Base-by-base conservation (phyloP, 2,888 invertebrate genomes). In the Diploptera punctata region DNA sequence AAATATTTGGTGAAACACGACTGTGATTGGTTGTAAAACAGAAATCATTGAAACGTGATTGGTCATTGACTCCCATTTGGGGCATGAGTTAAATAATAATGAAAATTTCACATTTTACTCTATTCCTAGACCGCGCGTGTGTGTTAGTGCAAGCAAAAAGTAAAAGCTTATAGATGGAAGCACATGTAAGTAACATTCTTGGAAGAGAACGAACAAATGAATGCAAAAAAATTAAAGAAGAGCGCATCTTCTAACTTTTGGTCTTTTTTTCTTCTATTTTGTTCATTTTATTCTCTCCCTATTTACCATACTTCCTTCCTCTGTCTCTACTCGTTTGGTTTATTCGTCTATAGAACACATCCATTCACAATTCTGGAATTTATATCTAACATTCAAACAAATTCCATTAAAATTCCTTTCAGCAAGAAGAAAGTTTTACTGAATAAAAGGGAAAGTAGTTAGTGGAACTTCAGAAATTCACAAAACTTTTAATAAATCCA, bases 321-420 rank as follows among this genome's bases (percentile, higher is more conserved):
- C n/a, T 29, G n/a, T 33, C 29, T n/a, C 57, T n/a, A 29, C 26
- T 57, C 26, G n/a, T 4, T 29, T 29, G 16, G 1, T 19, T 52
- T 52, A 18, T 24, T 21, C 19, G 52, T 24, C 24, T 1, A 5
- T 9, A 52, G 13, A 13, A 52, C 49, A 19, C 52, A 21, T 1
- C 5, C 24, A 49, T 9, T 0, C 18, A 52, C 3, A 52, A 2
- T 24, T 3, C 18, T 26, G 47, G 26, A 65, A 65, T 43, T 43
- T 65, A 43, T 65, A 47, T 9, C 47, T 47, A 7, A 29, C 16
- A 26, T 65, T 65, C 24, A 65, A 29, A 47, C 47, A 65, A 21
- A 65, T 65, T 47, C 7, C n/a, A 47, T 47, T 16, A 65, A 65
- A 26, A 18, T 57, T 52, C 13, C 24, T 7, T 10, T 24, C 24